Evolutionary conservation across 2,113 vertebrate genomes (phyloP).

Genomic region (Melanotaenia duboulayi): DNA sequence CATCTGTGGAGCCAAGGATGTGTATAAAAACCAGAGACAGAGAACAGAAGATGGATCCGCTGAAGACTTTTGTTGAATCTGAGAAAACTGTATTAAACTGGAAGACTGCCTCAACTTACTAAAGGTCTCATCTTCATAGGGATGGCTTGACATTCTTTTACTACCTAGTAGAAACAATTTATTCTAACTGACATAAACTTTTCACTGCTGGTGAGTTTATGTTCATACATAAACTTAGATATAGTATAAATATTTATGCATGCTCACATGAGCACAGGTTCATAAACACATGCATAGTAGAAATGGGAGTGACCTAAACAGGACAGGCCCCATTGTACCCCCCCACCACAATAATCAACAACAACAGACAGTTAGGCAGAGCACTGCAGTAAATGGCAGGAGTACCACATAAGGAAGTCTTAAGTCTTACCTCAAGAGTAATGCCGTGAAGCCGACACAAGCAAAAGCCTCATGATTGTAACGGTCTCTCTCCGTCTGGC

Average conservation of each 20-base stretch:
- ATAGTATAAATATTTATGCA: constrained; percentile 14
- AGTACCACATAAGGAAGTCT: constrained; percentile 31
- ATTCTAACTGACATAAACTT: constrained; percentile 57
- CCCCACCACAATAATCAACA: constrained; percentile 70
- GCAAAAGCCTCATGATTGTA: constrained; percentile 80
- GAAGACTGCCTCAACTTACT: background rate
- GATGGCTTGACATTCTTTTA: constrained; percentile 6
- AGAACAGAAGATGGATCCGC: background rate
- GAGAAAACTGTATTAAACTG: background rate
- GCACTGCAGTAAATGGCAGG: constrained; percentile 19
- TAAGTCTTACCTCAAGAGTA: constrained; percentile 83
- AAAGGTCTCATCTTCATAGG: constrained; percentile 15
- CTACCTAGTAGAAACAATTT: constrained; percentile 44
- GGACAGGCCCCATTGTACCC: constrained; percentile 43
- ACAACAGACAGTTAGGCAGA: constrained; percentile 55
- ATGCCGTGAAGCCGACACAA: constrained; percentile 44
- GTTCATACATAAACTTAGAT: constrained; percentile 21
- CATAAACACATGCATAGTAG: constrained; percentile 28
- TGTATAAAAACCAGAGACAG: background rate
- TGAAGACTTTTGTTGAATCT: background rate
- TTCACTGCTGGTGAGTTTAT: constrained; percentile 44
- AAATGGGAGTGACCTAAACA: constrained; percentile 64
- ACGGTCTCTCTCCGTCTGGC: constrained; percentile 48
- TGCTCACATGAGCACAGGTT: constrained; percentile 15
- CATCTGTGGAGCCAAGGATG: background rate